These are phyloP conservation scores for Papilio aristodemus DNA, from an alignment of 1,140 invertebrate genomes.

Conservation along the genomic window DNA sequence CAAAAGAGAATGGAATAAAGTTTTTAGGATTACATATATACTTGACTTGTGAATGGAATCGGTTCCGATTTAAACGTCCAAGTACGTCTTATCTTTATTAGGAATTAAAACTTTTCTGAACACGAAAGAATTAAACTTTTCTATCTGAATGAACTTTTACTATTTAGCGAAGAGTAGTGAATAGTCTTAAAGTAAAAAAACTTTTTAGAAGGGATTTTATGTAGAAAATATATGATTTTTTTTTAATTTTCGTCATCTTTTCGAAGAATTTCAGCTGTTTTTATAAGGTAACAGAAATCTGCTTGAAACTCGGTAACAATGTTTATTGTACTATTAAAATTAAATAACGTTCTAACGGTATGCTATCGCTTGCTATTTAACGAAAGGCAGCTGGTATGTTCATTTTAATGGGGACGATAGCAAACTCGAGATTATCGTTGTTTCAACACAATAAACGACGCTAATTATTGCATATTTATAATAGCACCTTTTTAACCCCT, in stretches of 20 bases:
- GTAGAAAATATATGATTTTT: too few relatives aligned
- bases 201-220: too few relatives aligned
- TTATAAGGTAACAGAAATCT: neutral
- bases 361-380: slow-evolving; percentile 11
- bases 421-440: neutral
- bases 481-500: neutral
- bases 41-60: neutral
- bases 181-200: neutral
- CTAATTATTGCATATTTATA: neutral
- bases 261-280: neutral
- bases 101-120: neutral
- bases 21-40: neutral
- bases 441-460: neutral
- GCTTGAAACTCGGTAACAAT: neutral
- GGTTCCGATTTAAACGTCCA: neutral
- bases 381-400: neutral
- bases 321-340: slow-evolving; percentile 15
- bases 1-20: too few relatives aligned
- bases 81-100: neutral
- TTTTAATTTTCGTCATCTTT: neutral
- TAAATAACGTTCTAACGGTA: neutral
- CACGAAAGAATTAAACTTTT: neutral
- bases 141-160: neutral
- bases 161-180: neutral
- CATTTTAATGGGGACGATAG: neutral